Percentiles rank a stretch among this genome's conserved stretches.
Conservation (phyloP, 2,888 invertebrate genomes). For the Parnassius glacialis region DNA sequence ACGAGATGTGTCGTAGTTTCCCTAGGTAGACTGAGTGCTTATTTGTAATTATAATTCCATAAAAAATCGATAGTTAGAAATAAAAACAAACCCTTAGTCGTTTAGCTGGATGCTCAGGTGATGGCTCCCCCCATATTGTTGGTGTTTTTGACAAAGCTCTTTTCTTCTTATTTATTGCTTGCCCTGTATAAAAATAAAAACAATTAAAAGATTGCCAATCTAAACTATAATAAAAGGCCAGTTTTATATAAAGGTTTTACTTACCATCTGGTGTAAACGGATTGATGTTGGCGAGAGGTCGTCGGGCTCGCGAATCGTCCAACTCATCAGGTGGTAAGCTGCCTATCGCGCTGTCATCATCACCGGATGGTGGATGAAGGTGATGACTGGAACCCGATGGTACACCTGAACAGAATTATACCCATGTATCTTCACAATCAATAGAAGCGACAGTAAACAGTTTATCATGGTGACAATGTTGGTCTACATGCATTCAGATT, state of each 20-base stretch:
- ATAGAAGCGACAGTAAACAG: too few species aligned
- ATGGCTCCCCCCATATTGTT: constrained; percentile 52
- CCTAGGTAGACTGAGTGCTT: too few species aligned
- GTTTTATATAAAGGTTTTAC: constrained; percentile 17
- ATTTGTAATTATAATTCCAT: too few species aligned
- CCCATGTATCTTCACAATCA: too few species aligned
- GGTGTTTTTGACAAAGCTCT: constrained; percentile 84
- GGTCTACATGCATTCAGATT: too few species aligned
- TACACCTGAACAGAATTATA: constrained; percentile 45
- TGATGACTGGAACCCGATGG: constrained; percentile 68
- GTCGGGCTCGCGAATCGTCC: constrained; percentile 50
- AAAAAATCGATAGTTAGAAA: neutral
- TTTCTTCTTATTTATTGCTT: constrained; percentile 85
- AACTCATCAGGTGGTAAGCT: constrained; percentile 69
- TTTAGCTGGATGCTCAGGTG: constrained; percentile 88
- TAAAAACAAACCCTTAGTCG: constrained; percentile 57
- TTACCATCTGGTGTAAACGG: constrained; percentile 91
- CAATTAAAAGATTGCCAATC: neutral
- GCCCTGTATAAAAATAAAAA: constrained; percentile 56
- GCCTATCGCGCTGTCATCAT: constrained; percentile 69
- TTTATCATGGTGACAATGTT: too few species aligned
- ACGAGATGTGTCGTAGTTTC: too few species aligned
- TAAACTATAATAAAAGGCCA: neutral
- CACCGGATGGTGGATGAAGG: constrained; percentile 63
- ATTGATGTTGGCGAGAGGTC: constrained; percentile 88